Percentiles rank a stretch among this genome's conserved stretches.
phyloP scores from a whole-genome alignment of 2,797 vertebrate species.

The Scyliorhinus canicula region DNA sequence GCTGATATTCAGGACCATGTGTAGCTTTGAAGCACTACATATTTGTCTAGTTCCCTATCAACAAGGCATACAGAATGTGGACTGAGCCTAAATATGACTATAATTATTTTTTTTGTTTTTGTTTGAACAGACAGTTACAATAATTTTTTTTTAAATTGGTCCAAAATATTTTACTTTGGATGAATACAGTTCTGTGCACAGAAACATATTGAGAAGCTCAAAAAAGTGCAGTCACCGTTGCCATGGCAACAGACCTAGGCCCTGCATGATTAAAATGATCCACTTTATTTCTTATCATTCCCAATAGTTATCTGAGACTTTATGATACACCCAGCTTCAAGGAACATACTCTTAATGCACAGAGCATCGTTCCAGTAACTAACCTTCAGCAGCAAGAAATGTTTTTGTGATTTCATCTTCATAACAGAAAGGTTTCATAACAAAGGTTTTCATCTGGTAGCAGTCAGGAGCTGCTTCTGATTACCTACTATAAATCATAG shows the following conservation, averaged over 20 bases:
- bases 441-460: not conserved
- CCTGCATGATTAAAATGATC: constrained; percentile 13
- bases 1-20: not conserved
- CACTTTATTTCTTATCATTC: not conserved
- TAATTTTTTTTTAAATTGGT: not conserved
- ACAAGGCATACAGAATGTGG: not conserved
- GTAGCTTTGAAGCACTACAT: not conserved
- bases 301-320: not conserved
- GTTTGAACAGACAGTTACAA: not conserved
- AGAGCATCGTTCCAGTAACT: not conserved
- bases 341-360: not conserved
- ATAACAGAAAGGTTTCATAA: not conserved
- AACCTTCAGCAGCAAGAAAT: not conserved
- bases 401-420: not conserved
- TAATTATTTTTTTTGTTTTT: not conserved
- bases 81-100: not conserved
- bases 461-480: not conserved
- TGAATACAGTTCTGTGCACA: not conserved
- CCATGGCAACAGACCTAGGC: constrained; percentile 9
- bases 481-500: not conserved
- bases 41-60: not conserved
- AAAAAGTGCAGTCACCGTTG: not conserved
- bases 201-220: not conserved
- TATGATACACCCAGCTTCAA: not conserved
- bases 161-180: constrained; percentile 20